These are phyloP conservation scores for Microctenopoma lineatum DNA, from an alignment of 2,797 vertebrate species.

Conservation along the genomic window DNA sequence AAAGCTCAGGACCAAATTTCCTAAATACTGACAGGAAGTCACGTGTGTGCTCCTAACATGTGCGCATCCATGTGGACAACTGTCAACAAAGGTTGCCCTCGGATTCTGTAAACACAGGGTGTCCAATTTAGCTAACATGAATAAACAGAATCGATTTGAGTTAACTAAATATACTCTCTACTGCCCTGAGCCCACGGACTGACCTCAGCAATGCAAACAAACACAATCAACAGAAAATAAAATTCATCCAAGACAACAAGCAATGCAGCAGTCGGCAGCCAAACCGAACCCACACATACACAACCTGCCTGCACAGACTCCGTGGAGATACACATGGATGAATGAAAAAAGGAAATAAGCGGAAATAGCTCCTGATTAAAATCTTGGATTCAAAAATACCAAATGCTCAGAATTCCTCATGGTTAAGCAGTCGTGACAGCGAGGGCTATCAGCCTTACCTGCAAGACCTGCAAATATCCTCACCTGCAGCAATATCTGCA, in stretches of 20 bases:
- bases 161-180: conserved; percentile 14
- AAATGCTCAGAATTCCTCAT: conserved; percentile 8
- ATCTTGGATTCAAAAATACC: not conserved
- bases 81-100: conserved; percentile 12
- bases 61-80: not conserved
- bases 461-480: too few relatives aligned
- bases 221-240: conserved; percentile 30
- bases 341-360: not conserved
- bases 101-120: conserved; percentile 28
- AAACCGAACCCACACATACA: not conserved
- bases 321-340: not conserved
- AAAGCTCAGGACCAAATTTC: conserved; percentile 10
- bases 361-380: conserved; percentile 7
- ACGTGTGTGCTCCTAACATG: not conserved
- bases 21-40: not conserved
- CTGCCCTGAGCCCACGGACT: conserved; percentile 26
- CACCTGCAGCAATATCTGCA: not conserved
- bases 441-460: not conserved
- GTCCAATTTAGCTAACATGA: conserved; percentile 26
- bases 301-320: not conserved
- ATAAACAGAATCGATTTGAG: conserved; percentile 34
- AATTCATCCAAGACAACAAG: conserved; percentile 32
- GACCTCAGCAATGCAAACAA: conserved; percentile 34
- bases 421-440: conserved; percentile 12
- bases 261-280: not conserved